A percentile compares a stretch with the other conserved stretches of the same genome.
Conservation (phyloP, 2,113 vertebrate genomes). For the Saimiri boliviensis region DNA sequence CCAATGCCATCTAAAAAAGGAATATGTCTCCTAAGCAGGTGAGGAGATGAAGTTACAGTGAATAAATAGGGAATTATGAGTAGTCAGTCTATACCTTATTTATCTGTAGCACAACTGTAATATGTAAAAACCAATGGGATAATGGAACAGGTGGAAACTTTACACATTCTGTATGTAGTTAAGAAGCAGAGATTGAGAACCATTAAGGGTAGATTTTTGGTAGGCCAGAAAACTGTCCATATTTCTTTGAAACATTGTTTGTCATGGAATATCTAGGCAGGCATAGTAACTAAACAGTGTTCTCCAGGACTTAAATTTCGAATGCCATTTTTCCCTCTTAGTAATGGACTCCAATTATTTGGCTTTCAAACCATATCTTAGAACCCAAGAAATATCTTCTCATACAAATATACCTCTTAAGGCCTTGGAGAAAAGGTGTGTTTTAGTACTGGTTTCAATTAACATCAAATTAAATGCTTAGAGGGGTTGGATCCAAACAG, state of each 20-base stretch:
- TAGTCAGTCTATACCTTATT: not conserved
- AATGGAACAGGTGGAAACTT: not conserved
- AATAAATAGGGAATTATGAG: not conserved
- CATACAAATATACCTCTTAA: not conserved
- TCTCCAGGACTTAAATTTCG: slow-evolving; percentile 8
- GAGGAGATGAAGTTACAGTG: not conserved
- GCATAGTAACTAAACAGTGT: not conserved
- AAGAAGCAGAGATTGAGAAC: not conserved
- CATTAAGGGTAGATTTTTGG: not conserved
- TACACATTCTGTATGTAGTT: not conserved
- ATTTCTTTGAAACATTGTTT: not conserved
- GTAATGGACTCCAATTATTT: slow-evolving; percentile 6
- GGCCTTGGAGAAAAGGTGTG: not conserved
- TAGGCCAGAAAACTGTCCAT: not conserved
- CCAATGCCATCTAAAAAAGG: not conserved
- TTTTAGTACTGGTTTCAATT: not conserved
- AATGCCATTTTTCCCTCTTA: not conserved
- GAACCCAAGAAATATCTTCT: not conserved
- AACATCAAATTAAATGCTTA: slow-evolving; percentile 8
- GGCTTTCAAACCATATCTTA: not conserved
- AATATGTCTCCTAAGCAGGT: not conserved
- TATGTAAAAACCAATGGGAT: not conserved
- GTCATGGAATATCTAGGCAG: not conserved
- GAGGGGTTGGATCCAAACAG: not conserved
- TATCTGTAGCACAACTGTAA: not conserved